Conservation (phyloP, 2,888 invertebrate species). For the Eubasilissa splendida region DNA sequence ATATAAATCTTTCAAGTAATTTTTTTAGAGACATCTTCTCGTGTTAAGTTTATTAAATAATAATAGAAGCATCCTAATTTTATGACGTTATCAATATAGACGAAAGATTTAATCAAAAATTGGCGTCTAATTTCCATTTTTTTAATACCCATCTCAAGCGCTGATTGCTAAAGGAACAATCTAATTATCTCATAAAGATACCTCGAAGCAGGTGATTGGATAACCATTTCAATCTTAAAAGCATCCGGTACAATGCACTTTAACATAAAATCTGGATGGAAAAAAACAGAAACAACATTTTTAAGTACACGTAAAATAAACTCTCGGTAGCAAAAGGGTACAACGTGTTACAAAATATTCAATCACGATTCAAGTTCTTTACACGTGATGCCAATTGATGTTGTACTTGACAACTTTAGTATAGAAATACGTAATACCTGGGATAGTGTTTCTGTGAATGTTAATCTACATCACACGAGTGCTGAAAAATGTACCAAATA, state of each 20-base stretch:
- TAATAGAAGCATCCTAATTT: too few species aligned
- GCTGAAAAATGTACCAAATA: background rate
- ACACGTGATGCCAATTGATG: background rate
- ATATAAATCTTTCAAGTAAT: too few species aligned
- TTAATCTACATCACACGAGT: background rate
- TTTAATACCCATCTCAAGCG: too few species aligned
- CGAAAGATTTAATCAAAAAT: too few species aligned
- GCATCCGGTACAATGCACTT: slow-evolving; percentile 33
- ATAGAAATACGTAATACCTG: background rate
- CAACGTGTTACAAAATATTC: too few species aligned
- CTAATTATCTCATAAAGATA: slow-evolving; percentile 17
- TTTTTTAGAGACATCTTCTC: too few species aligned
- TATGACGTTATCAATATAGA: too few species aligned
- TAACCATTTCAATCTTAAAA: slow-evolving; percentile 23
- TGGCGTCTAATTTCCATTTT: too few species aligned
- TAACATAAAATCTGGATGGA: background rate
- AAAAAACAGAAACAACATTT: background rate
- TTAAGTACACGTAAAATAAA: background rate
- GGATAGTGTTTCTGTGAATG: slow-evolving; percentile 12
- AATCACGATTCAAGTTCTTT: background rate
- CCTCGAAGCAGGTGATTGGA: slow-evolving; percentile 29
- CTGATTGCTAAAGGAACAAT: background rate
- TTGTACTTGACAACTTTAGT: background rate
- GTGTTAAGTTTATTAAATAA: too few species aligned
- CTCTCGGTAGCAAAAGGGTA: background rate